Percentiles rank a stretch among this genome's conserved stretches.
phyloP scores from a whole-genome alignment of 2,797 vertebrate genomes.

The Malurus splendens region DNA sequence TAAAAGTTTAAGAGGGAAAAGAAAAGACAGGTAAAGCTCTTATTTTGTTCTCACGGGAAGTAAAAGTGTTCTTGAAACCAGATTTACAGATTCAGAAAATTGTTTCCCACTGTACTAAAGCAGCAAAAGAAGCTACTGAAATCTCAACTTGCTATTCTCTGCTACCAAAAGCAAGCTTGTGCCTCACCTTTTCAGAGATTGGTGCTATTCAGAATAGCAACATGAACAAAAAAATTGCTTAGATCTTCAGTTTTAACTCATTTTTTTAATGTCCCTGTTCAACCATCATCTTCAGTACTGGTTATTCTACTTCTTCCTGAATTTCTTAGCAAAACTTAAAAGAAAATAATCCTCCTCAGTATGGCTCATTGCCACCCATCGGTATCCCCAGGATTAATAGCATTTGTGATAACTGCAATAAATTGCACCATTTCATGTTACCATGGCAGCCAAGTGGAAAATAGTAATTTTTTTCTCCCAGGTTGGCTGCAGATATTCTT shows the following conservation, averaged over 20 bases:
- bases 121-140: not conserved
- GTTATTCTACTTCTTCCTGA: not conserved
- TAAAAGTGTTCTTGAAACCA: not conserved
- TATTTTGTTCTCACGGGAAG: not conserved
- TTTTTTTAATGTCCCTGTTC: not conserved
- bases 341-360: not conserved
- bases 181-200: not conserved
- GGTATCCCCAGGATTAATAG: conserved; percentile 30
- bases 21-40: not conserved
- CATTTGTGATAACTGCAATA: conserved; percentile 23
- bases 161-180: not conserved
- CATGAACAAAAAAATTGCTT: not conserved
- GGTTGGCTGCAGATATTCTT: not conserved
- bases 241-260: not conserved
- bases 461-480: not conserved
- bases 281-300: not conserved
- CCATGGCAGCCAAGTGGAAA: conserved; percentile 42
- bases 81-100: not conserved
- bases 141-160: not conserved
- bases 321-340: not conserved
- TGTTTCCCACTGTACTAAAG: not conserved
- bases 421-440: conserved; percentile 36
- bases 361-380: not conserved
- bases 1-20: not conserved
- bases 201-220: not conserved